Evolutionary conservation across 2,113 vertebrate genomes (phyloP), one percentile per base, ranked within the genome.

Genomic region (Pseudopodoces humilis): DNA sequence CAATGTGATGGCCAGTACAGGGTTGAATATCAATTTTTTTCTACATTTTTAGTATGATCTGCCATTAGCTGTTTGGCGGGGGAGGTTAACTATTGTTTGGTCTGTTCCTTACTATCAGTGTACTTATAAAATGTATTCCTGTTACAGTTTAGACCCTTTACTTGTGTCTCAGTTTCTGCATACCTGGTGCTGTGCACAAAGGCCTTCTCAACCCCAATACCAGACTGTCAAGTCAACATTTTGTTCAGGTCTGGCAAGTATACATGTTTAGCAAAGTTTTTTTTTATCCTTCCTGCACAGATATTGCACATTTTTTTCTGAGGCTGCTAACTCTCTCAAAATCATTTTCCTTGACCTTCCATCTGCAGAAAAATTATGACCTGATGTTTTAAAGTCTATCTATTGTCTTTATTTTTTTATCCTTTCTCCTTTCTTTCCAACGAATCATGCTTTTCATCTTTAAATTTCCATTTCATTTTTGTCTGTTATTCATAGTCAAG

Each of bases 1-100:
- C 10, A 14, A 2, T 16, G 10, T 28, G 21, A 72, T 35, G 47
- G 19, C 15, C 71, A 63, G 33, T 79, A 31, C 8, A 67, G 27
- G 28, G 31, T 16, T 63, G 47, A 19, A 59, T 28, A 53, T 7
- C 8, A 64, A 63, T 4, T 0, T 35, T 60, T 24, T 83, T 23
- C 11, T 22, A 53, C 11, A 7, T 75, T 91, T 70, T 47, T 63
- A 63, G 9, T 9, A 44, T 37, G 21, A 58, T 17, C 31, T 71
- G 12, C 10, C 67, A 20, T 39, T 19, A 58, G 19, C 8, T 79
- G 6, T 2, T 52, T 22, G 3, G 18, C 1, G 0, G 8, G 1
- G 4, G 2, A 6, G 5, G 9, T 11, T 35, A 68, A n/a, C 47
- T 33, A 49, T 67, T 71, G 55, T 15, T 58, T 62, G 7, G 3